phyloP scores from a whole-genome alignment of 2,797 vertebrate genomes.

The Myotis myotis region DNA sequence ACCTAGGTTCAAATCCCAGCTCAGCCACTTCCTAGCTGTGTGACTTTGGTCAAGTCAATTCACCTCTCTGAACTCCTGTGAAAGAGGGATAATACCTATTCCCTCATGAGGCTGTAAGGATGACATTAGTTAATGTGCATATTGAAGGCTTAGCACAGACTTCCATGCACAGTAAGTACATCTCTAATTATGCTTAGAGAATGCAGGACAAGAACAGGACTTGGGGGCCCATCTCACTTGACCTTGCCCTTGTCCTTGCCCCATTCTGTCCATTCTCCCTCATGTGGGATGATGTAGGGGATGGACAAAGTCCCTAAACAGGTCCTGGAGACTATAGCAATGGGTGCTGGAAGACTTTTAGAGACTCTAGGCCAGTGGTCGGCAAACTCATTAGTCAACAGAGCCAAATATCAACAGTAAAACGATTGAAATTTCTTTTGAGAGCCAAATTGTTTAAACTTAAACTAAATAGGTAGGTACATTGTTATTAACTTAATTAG shows the following conservation, averaged over 20 bases:
- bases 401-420: no score
- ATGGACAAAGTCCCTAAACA: neutral
- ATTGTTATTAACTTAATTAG: no score
- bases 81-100: neutral
- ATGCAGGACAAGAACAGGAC: conserved; percentile 28
- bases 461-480: no score
- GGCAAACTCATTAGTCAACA: no score
- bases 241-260: neutral
- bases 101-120: neutral
- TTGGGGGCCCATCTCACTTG: neutral
- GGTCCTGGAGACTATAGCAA: neutral
- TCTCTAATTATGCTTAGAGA: neutral
- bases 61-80: neutral
- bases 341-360: neutral
- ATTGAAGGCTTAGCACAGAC: neutral
- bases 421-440: no score
- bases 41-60: neutral
- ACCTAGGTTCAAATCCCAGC: conserved; percentile 6
- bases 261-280: neutral
- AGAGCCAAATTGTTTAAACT: no score
- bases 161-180: neutral
- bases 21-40: neutral
- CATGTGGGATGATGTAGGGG: neutral
- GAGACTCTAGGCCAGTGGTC: neutral
- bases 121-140: neutral